Evolutionary conservation across 2,888 invertebrate genomes (phyloP).

Genomic region (Yponomeuta plumbellus): DNA sequence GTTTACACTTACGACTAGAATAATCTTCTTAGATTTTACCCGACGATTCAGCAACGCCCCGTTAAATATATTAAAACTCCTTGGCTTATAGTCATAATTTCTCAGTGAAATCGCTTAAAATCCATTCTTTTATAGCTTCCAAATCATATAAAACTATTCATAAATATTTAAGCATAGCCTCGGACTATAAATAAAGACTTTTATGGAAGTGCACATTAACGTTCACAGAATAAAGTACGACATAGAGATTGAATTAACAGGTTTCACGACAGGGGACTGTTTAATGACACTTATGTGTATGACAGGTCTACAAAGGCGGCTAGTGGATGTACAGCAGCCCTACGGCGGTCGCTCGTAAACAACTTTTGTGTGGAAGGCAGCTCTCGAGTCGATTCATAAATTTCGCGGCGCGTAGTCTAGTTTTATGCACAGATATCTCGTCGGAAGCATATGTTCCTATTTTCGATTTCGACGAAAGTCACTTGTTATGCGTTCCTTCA

Average conservation of each 20-base stretch:
- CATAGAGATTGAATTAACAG: slow-evolving; percentile 55
- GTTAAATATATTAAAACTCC: not conserved
- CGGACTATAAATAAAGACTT: slow-evolving; percentile 6
- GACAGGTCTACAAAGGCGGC: slow-evolving; percentile 24
- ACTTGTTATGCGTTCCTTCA: too few relatives aligned
- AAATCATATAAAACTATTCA: not conserved
- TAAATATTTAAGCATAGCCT: not conserved
- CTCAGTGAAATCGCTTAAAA: not conserved
- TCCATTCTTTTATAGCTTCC: not conserved
- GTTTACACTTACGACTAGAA: too few relatives aligned
- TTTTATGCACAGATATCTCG: slow-evolving; percentile 66
- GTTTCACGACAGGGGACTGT: slow-evolving; percentile 51
- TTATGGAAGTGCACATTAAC: not conserved
- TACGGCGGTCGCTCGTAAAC: slow-evolving; percentile 60
- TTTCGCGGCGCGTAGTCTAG: slow-evolving; percentile 68
- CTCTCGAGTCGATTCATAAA: slow-evolving; percentile 68
- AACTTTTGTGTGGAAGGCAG: slow-evolving; percentile 73
- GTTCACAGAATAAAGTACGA: slow-evolving; percentile 39
- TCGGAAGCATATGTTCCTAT: too few relatives aligned
- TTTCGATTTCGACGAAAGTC: too few relatives aligned
- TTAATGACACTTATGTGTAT: slow-evolving; percentile 47
- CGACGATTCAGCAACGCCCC: too few relatives aligned
- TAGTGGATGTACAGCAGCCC: slow-evolving; percentile 37
- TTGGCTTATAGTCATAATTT: not conserved
- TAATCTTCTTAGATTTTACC: too few relatives aligned